Base-by-base conservation (phyloP, 2,113 vertebrate genomes). In the Macroglossus sobrinus region DNA sequence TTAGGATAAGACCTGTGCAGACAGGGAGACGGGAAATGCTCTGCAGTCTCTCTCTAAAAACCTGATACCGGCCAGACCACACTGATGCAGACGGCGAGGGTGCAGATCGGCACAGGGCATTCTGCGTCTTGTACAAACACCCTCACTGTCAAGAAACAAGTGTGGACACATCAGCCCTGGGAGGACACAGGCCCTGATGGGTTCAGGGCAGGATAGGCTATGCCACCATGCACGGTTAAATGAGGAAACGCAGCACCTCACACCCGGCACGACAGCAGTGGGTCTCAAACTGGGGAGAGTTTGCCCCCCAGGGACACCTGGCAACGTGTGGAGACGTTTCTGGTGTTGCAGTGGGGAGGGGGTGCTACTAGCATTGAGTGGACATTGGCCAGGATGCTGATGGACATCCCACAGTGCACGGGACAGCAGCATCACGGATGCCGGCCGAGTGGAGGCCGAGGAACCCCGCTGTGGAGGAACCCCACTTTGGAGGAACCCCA, bases 111-210 rank as follows among this genome's bases (percentile, higher is more conserved):
- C 45, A 80, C 3, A 19, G 33, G 71, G 30, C 63, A 22, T 5
- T 3, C 68, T 35, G 15, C 12, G 1, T 9, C 75, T 75, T 68
- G 40, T 47, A 45, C 72, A 10, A 30, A 59, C 18, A 13, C 18
- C 22, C 35, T 16, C 7, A 43, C 28, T 28, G 16, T 38, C 59
- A 53, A 45, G 9, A 84, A 50, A n/a, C 40, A 55, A 66, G 53
- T 0, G 15, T 33, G 26, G 12, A 26, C 5, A 6, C 28, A 5
- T 30, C 40, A 21, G 55, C 45, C 38, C 53, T 18, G 7, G 24
- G 75, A 22, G 15, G 35, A 55, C 50, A 38, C 3, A 1, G 63
- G 50, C 38, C 45, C 28, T 2, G 0, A 1, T 0, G 1, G 15
- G 53, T 28, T 26, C 9, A 30, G 10, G 55, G 28, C 1, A 47